Conservation (phyloP, 2,888 invertebrate species). For the Liodrosophila aerea region DNA sequence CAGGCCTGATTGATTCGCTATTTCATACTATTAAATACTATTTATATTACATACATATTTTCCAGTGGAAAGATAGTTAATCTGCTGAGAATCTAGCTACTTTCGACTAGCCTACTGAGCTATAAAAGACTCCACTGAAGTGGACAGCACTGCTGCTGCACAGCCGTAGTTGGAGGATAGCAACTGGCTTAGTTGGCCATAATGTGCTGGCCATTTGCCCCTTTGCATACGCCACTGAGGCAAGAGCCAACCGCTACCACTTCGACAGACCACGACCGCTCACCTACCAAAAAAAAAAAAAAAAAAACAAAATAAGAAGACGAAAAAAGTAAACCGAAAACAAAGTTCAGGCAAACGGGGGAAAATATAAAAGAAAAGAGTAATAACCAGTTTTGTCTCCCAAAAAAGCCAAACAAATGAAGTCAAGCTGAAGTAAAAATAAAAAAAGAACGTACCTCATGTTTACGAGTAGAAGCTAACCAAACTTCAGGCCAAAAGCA, state of each 20-base stretch:
- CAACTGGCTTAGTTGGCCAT: conserved; percentile 45
- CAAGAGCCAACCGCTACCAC: conserved; percentile 38
- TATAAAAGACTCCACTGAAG: too few relatives aligned
- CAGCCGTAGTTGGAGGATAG: conserved; percentile 46
- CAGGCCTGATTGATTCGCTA: too few relatives aligned
- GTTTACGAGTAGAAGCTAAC: conserved; percentile 65
- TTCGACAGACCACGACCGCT: conserved; percentile 53
- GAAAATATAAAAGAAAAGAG: conserved; percentile 64
- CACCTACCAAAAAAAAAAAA: conserved; percentile 57
- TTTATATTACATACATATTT: too few relatives aligned
- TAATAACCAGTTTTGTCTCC: conserved; percentile 80
- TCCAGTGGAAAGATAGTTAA: too few relatives aligned
- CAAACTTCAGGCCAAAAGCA: conserved; percentile 53
- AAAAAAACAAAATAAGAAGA: conserved; percentile 40
- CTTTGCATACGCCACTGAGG: conserved; percentile 73
- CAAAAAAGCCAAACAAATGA: conserved; percentile 79
- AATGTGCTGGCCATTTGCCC: conserved; percentile 56
- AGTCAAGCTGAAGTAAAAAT: conserved; percentile 57
- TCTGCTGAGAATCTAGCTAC: too few relatives aligned
- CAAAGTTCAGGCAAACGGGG: conserved; percentile 53
- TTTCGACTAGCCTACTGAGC: too few relatives aligned
- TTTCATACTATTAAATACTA: too few relatives aligned
- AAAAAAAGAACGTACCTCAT: conserved; percentile 69
- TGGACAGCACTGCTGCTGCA: conserved; percentile 31
- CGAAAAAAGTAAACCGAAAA: conserved; percentile 54